Evolutionary conservation across 2,888 invertebrate genomes (phyloP), one percentile per base, ranked within the genome.

Genomic region (Ophion costatus): DNA sequence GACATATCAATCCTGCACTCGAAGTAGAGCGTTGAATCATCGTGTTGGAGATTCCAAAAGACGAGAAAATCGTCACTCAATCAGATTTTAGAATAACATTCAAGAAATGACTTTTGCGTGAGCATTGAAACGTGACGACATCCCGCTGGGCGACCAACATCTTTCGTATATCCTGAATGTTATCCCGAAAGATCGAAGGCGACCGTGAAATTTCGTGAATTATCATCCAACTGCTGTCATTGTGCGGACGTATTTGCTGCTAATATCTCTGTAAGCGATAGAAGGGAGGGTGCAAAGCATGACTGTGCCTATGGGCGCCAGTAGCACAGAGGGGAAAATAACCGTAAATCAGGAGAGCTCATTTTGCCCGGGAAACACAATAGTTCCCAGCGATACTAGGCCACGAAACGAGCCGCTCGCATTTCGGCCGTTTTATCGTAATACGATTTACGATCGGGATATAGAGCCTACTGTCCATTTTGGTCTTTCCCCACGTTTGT

Each of bases 331-430:
- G 24, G 83, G 67, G 57, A 87, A 51, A 80, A 84, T 87, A 86
- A 87, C 70, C 88, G 87, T 88, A 88, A 88, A 88, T 88, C 87
- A 88, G 80, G 57, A 79, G 85, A 83, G 88, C 90, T 92, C 91
- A 91, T 92, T 92, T 91, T 89, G 88, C 87, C 87, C 85, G 83
- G 85, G 88, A 88, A 89, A 90, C 89, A 90, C 91, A 91, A 92
- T 91, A 91, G 89, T 91, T 87, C 84, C 84, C 82, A 84, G 86
- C 85, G 85, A 86, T 86, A 78, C 87, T 84, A 59, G 83, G 83
- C 85, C 85, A 87, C 87, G 82, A 87, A 87, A 87, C 86, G 88
- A 88, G 87, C 80, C 84, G 75, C 67, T 67, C 59, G 73, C 20
- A 56, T 67, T 78, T 84, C 84, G 87, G 87, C 87, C 88, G 88